phyloP scores from a whole-genome alignment of 1,140 invertebrate genomes.

The Cydia strobilella region DNA sequence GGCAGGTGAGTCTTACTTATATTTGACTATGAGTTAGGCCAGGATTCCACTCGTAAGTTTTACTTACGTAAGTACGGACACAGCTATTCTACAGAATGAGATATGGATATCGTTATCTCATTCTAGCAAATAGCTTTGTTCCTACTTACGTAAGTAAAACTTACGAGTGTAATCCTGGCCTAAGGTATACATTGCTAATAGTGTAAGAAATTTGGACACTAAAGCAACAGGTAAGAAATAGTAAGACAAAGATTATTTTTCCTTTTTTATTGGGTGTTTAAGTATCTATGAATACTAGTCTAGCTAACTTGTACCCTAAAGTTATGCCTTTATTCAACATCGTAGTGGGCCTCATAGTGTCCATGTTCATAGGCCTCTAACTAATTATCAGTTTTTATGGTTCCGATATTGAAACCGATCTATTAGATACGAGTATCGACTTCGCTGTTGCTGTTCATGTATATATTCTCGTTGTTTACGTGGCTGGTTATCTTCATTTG shows the following conservation, averaged over 20 bases:
- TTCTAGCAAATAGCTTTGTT: too few relatives aligned
- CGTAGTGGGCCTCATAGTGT: constrained; percentile 90
- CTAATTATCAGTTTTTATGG: constrained; percentile 81
- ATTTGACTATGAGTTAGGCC: not conserved
- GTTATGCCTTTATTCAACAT: constrained; percentile 80
- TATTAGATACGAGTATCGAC: constrained; percentile 83
- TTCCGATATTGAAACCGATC: constrained; percentile 88
- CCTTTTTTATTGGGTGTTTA: constrained; percentile 88
- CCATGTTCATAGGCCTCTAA: constrained; percentile 91
- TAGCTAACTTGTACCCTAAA: constrained; percentile 85
- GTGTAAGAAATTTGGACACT: too few relatives aligned
- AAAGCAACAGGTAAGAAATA: too few relatives aligned
- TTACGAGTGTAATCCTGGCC: too few relatives aligned
- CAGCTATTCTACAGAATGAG: too few relatives aligned
- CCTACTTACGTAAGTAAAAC: too few relatives aligned
- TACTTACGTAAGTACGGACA: too few relatives aligned
- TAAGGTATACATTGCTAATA: too few relatives aligned
- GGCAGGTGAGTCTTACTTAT: constrained; percentile 85
- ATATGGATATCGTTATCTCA: too few relatives aligned
- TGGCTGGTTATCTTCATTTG: constrained; percentile 85
- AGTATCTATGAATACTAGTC: constrained; percentile 89
- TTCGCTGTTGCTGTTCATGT: constrained; percentile 94
- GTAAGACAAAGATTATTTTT: too few relatives aligned
- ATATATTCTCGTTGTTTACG: constrained; percentile 94
- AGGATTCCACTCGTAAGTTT: too few relatives aligned